Evolutionary conservation across 1,140 invertebrate genomes (phyloP).

Genomic region (Batillaria attramentaria): DNA sequence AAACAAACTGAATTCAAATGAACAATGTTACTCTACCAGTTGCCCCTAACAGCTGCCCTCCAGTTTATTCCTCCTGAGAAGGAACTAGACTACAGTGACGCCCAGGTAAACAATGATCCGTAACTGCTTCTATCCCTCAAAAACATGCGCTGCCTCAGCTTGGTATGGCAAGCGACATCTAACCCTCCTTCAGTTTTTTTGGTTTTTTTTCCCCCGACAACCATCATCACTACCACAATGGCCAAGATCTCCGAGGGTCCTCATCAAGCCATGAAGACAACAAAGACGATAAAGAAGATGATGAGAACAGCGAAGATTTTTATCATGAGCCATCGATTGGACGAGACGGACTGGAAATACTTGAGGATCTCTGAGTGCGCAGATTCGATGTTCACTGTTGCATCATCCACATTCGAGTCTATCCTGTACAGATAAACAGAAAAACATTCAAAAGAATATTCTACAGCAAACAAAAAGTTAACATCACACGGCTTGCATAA

Average conservation of each 20-base stretch:
- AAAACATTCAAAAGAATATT: not conserved
- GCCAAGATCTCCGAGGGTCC: not conserved
- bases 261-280: conserved; percentile 84
- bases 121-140: not conserved
- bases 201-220: no score
- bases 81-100: not conserved
- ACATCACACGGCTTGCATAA: no score
- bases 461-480: no score
- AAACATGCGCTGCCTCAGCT: not conserved
- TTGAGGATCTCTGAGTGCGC: conserved; percentile 97
- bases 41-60: no score
- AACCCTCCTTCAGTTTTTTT: not conserved
- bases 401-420: conserved; percentile 96
- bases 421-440: conserved; percentile 79
- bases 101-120: not conserved
- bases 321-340: conserved; percentile 99
- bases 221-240: not conserved
- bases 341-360: conserved; percentile 98
- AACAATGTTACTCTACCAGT: no score
- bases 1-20: no score
- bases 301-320: conserved; percentile 99
- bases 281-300: conserved; percentile 99
- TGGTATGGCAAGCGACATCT: not conserved
- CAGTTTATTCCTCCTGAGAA: no score
- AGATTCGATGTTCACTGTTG: conserved; percentile 96